Conservation (phyloP, 2,888 invertebrate species). For the Caenorhabditis virilis region DNA sequence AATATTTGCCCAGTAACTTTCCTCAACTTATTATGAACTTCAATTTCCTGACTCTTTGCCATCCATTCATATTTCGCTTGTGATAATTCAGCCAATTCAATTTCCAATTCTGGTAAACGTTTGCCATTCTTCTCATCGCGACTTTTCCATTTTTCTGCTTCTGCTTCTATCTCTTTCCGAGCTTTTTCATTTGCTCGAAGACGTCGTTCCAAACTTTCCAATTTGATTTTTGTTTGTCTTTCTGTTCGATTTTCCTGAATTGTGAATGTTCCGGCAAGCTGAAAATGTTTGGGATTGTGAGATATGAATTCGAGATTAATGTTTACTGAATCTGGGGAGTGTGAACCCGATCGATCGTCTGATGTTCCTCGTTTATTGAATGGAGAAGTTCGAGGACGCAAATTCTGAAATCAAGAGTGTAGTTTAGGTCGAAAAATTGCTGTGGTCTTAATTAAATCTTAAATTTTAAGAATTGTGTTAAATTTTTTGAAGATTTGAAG, state of each 20-base stretch:
- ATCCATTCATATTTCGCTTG: slow-evolving; percentile 29
- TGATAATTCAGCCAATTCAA: slow-evolving; percentile 30
- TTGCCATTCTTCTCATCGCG: slow-evolving; percentile 17
- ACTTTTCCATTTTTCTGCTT: slow-evolving; percentile 45
- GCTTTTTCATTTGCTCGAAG: slow-evolving; percentile 43
- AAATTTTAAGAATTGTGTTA: no score
- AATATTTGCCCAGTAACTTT: no score
- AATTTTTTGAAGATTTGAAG: no score
- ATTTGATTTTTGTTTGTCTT: slow-evolving; percentile 44
- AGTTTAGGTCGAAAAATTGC: no score
- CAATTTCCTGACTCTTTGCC: slow-evolving; percentile 25
- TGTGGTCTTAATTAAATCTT: no score
- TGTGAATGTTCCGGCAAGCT: slow-evolving; percentile 36
- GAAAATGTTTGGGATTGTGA: background rate
- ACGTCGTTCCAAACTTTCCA: slow-evolving; percentile 45
- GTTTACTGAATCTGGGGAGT: slow-evolving; percentile 30
- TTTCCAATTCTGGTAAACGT: slow-evolving; percentile 26
- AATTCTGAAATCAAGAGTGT: slow-evolving; percentile 12
- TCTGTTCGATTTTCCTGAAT: slow-evolving; percentile 35
- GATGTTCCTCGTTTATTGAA: slow-evolving; percentile 7
- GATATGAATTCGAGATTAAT: background rate
- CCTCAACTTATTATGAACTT: slow-evolving; percentile 13
- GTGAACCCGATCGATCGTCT: slow-evolving; percentile 12
- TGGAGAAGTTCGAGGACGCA: slow-evolving; percentile 31
- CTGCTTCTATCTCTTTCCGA: slow-evolving; percentile 39